Percentiles rank a stretch among this genome's conserved stretches.
These are phyloP conservation scores for Chionis minor DNA, from an alignment of 2,113 vertebrate species.

Conservation along the genomic window DNA sequence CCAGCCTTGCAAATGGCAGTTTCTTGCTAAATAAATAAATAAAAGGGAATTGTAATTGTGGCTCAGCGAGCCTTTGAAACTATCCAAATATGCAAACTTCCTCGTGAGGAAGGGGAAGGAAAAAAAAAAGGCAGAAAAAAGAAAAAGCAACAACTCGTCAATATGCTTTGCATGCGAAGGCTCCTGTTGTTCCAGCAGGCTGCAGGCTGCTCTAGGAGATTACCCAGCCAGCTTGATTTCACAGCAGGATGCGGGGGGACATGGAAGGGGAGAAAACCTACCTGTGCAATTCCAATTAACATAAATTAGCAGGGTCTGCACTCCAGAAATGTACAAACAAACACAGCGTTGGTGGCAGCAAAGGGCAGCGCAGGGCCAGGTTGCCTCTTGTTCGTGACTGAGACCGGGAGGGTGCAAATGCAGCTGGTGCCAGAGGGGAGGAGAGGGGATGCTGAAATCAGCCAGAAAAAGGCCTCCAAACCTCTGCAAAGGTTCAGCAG, in stretches of 20 bases:
- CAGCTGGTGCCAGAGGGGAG: rapidly evolving
- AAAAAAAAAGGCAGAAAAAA: background rate
- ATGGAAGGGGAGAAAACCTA: background rate
- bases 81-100: background rate
- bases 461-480: background rate
- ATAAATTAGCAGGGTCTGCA: background rate
- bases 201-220: background rate
- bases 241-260: background rate
- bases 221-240: background rate
- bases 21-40: background rate
- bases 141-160: background rate
- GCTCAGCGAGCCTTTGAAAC: background rate
- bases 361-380: background rate
- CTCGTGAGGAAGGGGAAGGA: background rate
- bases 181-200: background rate
- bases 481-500: background rate
- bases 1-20: background rate
- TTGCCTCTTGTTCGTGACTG: background rate
- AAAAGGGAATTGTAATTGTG: background rate
- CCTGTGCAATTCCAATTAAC: background rate
- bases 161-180: background rate
- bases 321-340: background rate
- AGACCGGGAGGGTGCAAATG: background rate
- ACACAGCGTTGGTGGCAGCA: background rate
- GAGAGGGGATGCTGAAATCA: background rate